A percentile compares a stretch with the other conserved stretches of the same genome.
These are phyloP conservation scores for Sminthurinus aureus DNA, from an alignment of 2,888 invertebrate genomes.

Conservation along the genomic window DNA sequence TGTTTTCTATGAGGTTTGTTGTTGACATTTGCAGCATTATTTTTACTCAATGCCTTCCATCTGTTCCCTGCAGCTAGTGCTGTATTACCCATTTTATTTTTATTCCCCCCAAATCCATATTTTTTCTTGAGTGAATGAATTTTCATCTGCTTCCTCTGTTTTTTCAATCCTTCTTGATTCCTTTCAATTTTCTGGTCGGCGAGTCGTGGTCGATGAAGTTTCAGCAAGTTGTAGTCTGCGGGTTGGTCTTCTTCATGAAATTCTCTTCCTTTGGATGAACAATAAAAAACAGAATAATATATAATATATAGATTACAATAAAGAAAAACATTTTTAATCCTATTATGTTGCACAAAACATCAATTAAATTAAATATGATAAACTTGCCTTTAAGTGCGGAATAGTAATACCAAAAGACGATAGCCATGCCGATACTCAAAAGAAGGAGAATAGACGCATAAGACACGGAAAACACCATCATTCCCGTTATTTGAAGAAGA, in stretches of 20 bases:
- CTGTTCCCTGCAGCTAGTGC: no score
- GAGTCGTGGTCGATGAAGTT: not conserved
- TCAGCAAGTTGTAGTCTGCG: constrained; percentile 24
- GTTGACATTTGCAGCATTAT: no score
- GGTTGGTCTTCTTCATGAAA: constrained; percentile 16
- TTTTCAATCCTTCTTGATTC: not conserved
- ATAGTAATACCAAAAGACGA: constrained; percentile 34
- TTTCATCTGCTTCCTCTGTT: not conserved
- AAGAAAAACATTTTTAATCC: no score
- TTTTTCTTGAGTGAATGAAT: no score
- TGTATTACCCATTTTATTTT: no score
- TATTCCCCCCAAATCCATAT: no score
- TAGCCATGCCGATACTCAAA: constrained; percentile 6
- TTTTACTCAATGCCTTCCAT: no score
- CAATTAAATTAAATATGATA: no score
- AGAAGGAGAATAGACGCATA: not conserved
- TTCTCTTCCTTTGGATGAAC: constrained; percentile 21
- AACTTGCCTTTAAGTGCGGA: constrained; percentile 26
- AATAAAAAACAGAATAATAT: no score
- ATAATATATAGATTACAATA: no score
- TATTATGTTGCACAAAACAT: no score
- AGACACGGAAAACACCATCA: not conserved
- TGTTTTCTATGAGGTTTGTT: no score
- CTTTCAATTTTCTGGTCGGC: not conserved
- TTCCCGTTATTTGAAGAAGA: not conserved